Evolutionary conservation across 2,888 invertebrate species (phyloP).

Genomic region (Acanthococcus lagerstroemiae): DNA sequence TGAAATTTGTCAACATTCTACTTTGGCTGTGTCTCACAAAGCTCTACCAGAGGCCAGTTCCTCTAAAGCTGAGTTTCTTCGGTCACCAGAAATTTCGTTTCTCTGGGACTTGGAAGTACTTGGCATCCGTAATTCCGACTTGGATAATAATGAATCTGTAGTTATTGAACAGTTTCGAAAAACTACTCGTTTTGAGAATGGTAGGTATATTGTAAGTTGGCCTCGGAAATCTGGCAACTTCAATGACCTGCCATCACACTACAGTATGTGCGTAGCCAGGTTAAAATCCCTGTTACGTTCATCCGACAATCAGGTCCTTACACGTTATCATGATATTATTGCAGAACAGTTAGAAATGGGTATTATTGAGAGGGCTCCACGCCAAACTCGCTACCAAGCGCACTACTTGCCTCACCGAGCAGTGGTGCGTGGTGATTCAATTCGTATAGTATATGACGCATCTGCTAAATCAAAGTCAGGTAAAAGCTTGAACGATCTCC

Average conservation of each 20-base stretch:
- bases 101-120: not conserved
- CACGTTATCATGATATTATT: not conserved
- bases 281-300: not conserved
- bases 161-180: not conserved
- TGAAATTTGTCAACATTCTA: no score
- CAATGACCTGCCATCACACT: not conserved
- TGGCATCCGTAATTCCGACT: not conserved
- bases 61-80: no score
- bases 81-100: no score
- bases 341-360: not conserved
- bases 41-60: no score
- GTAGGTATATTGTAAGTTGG: not conserved
- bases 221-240: not conserved
- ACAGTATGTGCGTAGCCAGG: not conserved
- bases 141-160: not conserved
- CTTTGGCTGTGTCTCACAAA: no score
- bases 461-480: constrained; percentile 35
- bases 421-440: constrained; percentile 32
- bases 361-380: constrained; percentile 32
- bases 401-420: constrained; percentile 37
- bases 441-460: constrained; percentile 37
- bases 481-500: constrained; percentile 39
- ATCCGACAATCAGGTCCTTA: not conserved
- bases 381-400: not conserved
- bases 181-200: not conserved